A percentile compares a stretch with the other conserved stretches of the same genome.
Conservation (phyloP, 2,113 vertebrate genomes). For the Gobiocypris rarus region DNA sequence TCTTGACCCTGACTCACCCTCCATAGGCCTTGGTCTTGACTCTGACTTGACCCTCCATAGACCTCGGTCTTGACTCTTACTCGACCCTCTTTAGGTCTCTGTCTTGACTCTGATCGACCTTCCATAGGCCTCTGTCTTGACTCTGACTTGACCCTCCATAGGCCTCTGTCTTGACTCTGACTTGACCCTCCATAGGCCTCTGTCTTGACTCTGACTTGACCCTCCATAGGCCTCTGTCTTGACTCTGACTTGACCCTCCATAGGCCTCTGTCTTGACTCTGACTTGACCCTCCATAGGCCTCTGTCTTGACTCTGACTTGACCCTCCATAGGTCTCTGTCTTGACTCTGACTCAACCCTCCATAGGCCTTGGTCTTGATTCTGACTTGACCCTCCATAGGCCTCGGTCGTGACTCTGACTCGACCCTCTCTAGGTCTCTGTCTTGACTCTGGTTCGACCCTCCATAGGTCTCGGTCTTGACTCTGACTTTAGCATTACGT, state of each 20-base stretch:
- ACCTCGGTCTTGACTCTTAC: not conserved
- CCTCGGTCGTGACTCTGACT: not conserved
- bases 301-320: not conserved
- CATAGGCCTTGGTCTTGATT: not conserved
- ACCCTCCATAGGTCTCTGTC: fast-evolving
- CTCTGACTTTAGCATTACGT: not conserved
- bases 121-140: not conserved
- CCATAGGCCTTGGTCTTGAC: not conserved
- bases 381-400: not conserved
- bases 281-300: too few species aligned
- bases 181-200: not conserved
- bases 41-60: fast-evolving
- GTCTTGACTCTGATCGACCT: not conserved
- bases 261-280: not conserved
- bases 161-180: not conserved
- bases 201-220: not conserved
- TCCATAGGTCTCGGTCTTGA: not conserved
- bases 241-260: not conserved
- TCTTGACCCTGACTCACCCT: not conserved
- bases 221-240: not conserved
- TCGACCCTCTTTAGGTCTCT: fast-evolving
- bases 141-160: not conserved
- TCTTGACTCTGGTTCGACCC: not conserved
- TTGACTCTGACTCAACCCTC: not conserved
- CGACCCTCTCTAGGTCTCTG: not conserved